phyloP scores from a whole-genome alignment of 2,113 vertebrate species.

The Calidris pygmaea region DNA sequence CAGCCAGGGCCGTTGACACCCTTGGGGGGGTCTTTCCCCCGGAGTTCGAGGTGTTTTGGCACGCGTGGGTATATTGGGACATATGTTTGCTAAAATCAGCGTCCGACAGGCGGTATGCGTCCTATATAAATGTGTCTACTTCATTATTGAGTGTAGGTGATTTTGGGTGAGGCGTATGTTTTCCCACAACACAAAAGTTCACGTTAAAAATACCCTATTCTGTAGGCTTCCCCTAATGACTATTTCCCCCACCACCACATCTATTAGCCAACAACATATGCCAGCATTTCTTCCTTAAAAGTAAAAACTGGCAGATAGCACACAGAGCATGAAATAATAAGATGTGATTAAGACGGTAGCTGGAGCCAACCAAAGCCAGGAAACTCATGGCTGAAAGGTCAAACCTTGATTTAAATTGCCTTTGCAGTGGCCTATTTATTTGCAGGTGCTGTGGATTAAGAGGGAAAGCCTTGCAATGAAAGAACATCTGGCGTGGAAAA shows the following conservation, averaged over 20 bases:
- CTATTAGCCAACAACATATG: slow-evolving; percentile 7
- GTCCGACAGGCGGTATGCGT: not conserved
- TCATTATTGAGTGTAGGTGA: not conserved
- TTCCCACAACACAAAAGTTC: slow-evolving; percentile 39
- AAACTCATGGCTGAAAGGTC: slow-evolving; percentile 18
- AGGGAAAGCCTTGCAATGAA: not conserved
- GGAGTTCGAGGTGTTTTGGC: not conserved
- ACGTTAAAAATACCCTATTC: slow-evolving; percentile 43
- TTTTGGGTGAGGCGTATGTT: slow-evolving; percentile 4
- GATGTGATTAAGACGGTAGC: slow-evolving; percentile 17
- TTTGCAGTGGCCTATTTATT: not conserved
- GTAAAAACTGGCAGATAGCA: not conserved
- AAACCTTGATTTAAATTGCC: not conserved
- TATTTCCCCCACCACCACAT: not conserved
- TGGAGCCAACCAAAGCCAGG: slow-evolving; percentile 5
- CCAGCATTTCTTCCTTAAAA: slow-evolving; percentile 39
- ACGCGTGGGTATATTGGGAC: not conserved
- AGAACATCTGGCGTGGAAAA: not conserved
- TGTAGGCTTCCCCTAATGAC: slow-evolving; percentile 21
- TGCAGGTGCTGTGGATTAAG: not conserved
- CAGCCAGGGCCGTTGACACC: not conserved
- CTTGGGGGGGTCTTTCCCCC: not conserved
- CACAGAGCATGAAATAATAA: not conserved
- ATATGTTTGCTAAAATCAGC: not conserved
- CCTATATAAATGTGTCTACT: not conserved